Base-by-base conservation (phyloP, 2,113 vertebrate species). In the Caranx melampygus region DNA sequence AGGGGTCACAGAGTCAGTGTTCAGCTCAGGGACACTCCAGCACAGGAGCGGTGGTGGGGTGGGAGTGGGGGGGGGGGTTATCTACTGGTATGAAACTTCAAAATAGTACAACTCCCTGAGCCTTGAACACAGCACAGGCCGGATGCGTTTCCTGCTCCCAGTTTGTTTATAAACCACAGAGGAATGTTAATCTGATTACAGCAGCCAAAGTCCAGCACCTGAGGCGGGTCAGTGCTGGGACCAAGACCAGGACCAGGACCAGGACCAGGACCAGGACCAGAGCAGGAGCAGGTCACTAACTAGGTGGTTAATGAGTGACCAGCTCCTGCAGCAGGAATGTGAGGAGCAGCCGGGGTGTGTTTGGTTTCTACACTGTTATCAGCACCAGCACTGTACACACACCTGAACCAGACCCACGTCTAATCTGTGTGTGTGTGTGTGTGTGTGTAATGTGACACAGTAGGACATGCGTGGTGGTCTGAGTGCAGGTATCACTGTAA, bases 291-390 rank as follows among this genome's bases (percentile, higher is more conserved):
- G 55, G 57, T 78, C 72, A 82, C 74, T 74, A 78, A 87, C 83
- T 86, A 55, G 65, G 6, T 1, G 0, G 84, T 81, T 82, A 85
- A 87, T 81, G 58, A 79, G 5, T 81, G 77, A 83, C 49, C 75
- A 18, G 47, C 57, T 37, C 34, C 0, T 64, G 13, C 7, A 69
- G 26, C 9, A 64, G 80, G 77, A 70, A 80, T 47, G 58, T 10
- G 61, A 37, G 37, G 37, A 4, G 0, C 18, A 45, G 49, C 18
- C 16, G 6, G 54, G n/a, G 74, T 20, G 57, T 42, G 78, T 62
- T 87, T 80, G 77, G 4, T 76, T 83, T 68, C 5, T 14, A 42
- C 55, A 69, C 15, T 2, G 42, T 21, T 58, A 73, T 59, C 70
- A 66, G 62, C 40, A 21, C n/a, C n/a, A 37, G 1, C 12, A 3